Evolutionary conservation across 2,797 vertebrate species (phyloP).

Genomic region (Vipera latastei): DNA sequence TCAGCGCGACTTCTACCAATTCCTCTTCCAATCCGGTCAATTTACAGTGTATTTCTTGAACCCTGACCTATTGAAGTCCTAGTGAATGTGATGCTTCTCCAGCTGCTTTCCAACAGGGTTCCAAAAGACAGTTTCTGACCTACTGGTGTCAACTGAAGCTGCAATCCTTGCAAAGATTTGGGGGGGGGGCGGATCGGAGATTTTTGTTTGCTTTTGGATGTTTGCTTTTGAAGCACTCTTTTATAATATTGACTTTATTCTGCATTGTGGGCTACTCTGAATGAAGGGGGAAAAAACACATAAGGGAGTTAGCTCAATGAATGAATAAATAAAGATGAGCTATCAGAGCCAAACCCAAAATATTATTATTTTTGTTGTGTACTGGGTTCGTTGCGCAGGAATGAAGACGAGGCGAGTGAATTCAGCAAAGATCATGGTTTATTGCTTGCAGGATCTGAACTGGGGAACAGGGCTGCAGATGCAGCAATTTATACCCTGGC

Average conservation of each 20-base stretch:
- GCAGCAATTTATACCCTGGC: too few relatives aligned
- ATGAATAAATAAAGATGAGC: background rate
- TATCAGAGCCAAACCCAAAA: background rate
- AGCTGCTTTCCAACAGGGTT: background rate
- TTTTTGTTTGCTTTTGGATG: background rate
- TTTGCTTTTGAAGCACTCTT: background rate
- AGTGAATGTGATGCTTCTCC: background rate
- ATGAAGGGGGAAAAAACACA: background rate
- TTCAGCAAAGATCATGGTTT: too few relatives aligned
- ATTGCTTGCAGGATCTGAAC: too few relatives aligned
- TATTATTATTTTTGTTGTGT: background rate
- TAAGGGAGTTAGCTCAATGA: background rate
- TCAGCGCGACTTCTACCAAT: slow-evolving; percentile 6
- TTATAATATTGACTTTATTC: background rate
- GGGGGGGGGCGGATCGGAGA: too few relatives aligned
- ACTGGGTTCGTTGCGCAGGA: too few relatives aligned
- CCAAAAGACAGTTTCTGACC: background rate
- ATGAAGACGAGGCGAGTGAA: too few relatives aligned
- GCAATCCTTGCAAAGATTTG: background rate
- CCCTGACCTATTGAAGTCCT: background rate
- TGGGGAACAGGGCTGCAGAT: too few relatives aligned
- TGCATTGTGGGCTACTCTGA: background rate
- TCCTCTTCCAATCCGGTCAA: background rate
- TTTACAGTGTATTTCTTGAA: background rate
- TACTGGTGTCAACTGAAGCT: background rate